Conservation (phyloP, 2,888 invertebrate genomes). For the Dyspetes luteomarginatus region DNA sequence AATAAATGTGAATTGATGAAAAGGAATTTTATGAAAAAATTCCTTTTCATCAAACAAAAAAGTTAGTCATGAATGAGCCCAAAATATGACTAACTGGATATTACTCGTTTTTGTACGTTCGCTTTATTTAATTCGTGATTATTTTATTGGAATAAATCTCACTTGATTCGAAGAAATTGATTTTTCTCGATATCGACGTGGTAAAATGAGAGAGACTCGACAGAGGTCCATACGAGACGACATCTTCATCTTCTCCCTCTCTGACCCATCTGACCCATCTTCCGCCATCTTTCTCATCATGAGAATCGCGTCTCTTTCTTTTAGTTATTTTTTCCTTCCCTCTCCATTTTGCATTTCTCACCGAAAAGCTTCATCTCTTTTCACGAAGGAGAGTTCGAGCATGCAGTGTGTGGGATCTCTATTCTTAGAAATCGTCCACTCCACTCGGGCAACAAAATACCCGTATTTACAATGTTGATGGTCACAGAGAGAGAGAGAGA, state of each 20-base stretch:
- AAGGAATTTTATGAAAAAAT: not conserved
- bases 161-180: not conserved
- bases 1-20: slow-evolving; percentile 19
- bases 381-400: slow-evolving; percentile 39
- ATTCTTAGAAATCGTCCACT: slow-evolving; percentile 78
- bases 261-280: slow-evolving; percentile 1
- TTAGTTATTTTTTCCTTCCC: slow-evolving; percentile 3
- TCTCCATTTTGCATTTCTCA: slow-evolving; percentile 40
- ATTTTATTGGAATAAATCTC: not conserved
- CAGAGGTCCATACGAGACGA: slow-evolving; percentile 29
- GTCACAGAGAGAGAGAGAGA: too few species aligned
- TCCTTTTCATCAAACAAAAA: not conserved
- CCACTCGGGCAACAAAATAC: slow-evolving; percentile 71
- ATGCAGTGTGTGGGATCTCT: slow-evolving; percentile 67
- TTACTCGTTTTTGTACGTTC: too few species aligned
- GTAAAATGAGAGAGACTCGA: slow-evolving; percentile 10
- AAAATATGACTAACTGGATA: too few species aligned
- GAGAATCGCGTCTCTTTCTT: slow-evolving; percentile 26
- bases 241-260: slow-evolving; percentile 44
- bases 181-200: not conserved
- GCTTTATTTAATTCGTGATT: not conserved
- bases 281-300: not conserved
- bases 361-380: slow-evolving; percentile 52
- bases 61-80: not conserved
- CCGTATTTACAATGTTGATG: slow-evolving; percentile 81